Evolutionary conservation across 2,113 vertebrate species (phyloP).

Genomic region (Rhizomys pruinosus): DNA sequence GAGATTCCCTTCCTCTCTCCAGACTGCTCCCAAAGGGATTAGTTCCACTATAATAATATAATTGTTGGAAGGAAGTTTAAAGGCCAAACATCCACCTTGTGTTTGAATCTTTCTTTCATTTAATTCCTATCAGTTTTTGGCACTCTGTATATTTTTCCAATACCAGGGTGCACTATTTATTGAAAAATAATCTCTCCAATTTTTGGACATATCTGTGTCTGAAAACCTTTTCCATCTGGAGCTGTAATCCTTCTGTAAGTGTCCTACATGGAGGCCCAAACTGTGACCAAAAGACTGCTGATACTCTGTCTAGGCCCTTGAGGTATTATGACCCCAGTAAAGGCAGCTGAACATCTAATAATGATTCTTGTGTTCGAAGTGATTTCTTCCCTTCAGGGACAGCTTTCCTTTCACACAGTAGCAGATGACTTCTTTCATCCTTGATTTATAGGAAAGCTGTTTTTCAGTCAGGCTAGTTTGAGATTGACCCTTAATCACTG

Average conservation of each 20-base stretch:
- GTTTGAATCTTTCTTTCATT: too few species aligned
- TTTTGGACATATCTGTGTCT: background rate
- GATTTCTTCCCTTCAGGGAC: background rate
- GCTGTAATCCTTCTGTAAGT: background rate
- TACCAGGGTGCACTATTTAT: background rate
- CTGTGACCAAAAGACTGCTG: background rate
- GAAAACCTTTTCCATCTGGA: constrained; percentile 4
- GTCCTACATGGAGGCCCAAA: background rate
- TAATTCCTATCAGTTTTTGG: background rate
- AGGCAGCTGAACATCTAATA: background rate
- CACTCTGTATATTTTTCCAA: background rate
- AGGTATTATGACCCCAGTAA: background rate
- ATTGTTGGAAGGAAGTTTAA: too few species aligned
- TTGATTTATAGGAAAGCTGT: background rate
- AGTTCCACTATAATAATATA: too few species aligned
- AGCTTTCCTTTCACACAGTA: background rate
- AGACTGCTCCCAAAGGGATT: too few species aligned
- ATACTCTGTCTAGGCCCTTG: background rate
- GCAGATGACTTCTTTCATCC: background rate
- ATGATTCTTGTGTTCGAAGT: background rate
- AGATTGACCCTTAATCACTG: constrained; percentile 37
- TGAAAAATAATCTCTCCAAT: background rate
- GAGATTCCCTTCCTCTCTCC: too few species aligned
- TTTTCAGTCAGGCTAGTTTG: constrained; percentile 8
- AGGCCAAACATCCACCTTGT: too few species aligned